Evolutionary conservation across 2,888 invertebrate species (phyloP), one percentile per base, ranked within the genome.

Genomic region (Gymnosoma rotundatum): DNA sequence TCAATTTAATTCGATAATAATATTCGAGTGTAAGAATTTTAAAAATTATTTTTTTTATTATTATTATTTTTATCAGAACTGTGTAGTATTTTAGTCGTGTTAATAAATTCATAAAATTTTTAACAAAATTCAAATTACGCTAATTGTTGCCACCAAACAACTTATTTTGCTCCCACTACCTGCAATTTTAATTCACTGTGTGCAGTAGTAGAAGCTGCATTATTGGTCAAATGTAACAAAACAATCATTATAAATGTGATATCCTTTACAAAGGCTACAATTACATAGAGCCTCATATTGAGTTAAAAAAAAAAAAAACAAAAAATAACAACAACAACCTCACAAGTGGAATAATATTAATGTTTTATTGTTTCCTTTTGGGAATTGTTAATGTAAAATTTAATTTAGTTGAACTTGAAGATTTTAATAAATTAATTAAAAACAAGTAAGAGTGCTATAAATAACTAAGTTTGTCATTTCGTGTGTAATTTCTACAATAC

Each of bases 101-200:
- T 56, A 7, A 58, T 70, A 81, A 78, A 66, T 81, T 91, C 89
- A 90, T 90, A 88, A 90, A 90, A 90, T 89, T 90, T 90, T 90
- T 88, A 90, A 89, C 89, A 88, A 89, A 90, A 90, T 90, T 91
- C 89, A 91, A 90, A 90, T 90, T 91, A 90, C 89, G 89, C 90
- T 90, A 90, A 90, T 90, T 90, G 91, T 91, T 91, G 89, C 75
- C 81, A 81, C 83, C 56, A 70, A 60, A 78, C 56, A 64, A 50
- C 25, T 32, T 67, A 76, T 18, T 72, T 60, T 12, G 45, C 10
- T 32, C 61, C 36, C 38, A 60, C 72, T 8, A 20, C 7, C 42
- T 79, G 63, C 38, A 60, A 61, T 76, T 60, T 70, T 56, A 73
- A 83, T 66, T 73, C 36, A 38, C 14, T 58, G 45, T 58, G 21